Evolutionary conservation across 2,113 vertebrate species (phyloP).

Genomic region (Amia ocellicauda): DNA sequence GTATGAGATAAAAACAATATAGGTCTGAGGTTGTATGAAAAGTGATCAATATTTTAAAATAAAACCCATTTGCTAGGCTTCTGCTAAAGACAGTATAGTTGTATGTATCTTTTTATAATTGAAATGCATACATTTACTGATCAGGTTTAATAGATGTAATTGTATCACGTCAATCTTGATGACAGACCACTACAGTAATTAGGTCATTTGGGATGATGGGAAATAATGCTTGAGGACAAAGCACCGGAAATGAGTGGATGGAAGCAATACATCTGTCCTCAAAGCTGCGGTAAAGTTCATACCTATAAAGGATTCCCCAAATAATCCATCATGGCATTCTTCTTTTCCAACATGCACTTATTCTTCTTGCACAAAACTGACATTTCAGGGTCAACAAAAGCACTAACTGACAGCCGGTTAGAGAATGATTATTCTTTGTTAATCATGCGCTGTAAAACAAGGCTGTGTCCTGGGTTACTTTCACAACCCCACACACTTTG

Average conservation of each 20-base stretch:
- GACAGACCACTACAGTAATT: not conserved
- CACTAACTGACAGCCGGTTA: too few relatives aligned
- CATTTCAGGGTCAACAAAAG: constrained; percentile 19
- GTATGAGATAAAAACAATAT: too few relatives aligned
- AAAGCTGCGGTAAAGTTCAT: not conserved
- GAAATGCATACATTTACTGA: not conserved
- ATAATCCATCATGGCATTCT: constrained; percentile 5
- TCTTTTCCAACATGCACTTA: constrained; percentile 25
- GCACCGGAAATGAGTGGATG: too few relatives aligned
- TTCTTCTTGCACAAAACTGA: constrained; percentile 22
- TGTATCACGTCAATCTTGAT: not conserved
- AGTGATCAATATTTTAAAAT: not conserved
- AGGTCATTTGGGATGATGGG: too few relatives aligned
- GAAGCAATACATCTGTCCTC: not conserved
- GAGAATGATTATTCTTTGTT: constrained; percentile 45
- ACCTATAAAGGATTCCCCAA: constrained; percentile 15
- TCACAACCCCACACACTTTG: not conserved
- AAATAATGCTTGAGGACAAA: too few relatives aligned
- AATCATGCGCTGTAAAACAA: constrained; percentile 23
- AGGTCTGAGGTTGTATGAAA: too few relatives aligned
- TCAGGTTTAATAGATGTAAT: not conserved
- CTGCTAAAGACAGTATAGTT: too few relatives aligned
- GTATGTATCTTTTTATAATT: not conserved
- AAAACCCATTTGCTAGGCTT: too few relatives aligned
- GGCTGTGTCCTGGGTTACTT: not conserved